These are phyloP conservation scores for Alviniconcha strummeri DNA, from an alignment of 2,888 invertebrate genomes.

Conservation along the genomic window DNA sequence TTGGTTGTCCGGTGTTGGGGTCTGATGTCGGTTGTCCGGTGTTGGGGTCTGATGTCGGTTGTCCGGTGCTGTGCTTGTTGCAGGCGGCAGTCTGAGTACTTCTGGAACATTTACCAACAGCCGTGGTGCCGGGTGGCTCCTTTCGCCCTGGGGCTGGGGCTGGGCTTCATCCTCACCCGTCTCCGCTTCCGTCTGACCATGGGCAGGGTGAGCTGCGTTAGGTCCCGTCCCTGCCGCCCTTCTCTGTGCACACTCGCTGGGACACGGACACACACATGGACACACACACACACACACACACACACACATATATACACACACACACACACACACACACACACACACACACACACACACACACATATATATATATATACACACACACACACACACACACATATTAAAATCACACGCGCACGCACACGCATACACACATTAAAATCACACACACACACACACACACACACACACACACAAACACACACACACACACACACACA, in stretches of 20 bases:
- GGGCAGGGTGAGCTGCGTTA: slow-evolving; percentile 12
- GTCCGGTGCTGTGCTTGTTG: too few species aligned
- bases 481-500: neutral
- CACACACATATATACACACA: neutral
- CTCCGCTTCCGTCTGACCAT: slow-evolving; percentile 15
- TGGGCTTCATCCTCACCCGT: slow-evolving; percentile 27
- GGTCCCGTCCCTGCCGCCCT: too few species aligned
- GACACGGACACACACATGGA: neutral
- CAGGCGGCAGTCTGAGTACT: slow-evolving; percentile 31
- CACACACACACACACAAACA: neutral
- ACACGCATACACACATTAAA: neutral
- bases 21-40: too few species aligned
- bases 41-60: too few species aligned
- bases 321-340: neutral
- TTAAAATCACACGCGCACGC: neutral
- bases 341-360: neutral
- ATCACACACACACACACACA: neutral
- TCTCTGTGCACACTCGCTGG: neutral
- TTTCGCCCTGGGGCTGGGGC: slow-evolving; percentile 30
- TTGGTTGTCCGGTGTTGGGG: too few species aligned
- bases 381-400: neutral
- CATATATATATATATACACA: neutral
- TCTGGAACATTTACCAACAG: slow-evolving; percentile 28
- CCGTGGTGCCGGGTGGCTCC: slow-evolving; percentile 31
- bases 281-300: neutral